Evolutionary conservation across 1,140 invertebrate genomes (phyloP).

Genomic region (Drosophila orena): DNA sequence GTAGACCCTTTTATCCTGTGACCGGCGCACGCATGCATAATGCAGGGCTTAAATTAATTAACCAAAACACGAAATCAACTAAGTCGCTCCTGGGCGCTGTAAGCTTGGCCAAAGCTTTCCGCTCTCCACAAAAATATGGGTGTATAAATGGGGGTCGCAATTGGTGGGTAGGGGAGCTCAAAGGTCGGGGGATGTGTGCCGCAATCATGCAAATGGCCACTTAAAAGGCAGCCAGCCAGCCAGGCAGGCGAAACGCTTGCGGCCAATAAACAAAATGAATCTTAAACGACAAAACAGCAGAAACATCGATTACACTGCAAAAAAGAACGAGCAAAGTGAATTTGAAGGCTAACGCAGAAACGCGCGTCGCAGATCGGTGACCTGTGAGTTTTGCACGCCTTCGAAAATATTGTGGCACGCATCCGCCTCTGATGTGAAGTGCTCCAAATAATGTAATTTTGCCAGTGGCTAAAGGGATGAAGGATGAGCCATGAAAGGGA

Average conservation of each 20-base stretch:
- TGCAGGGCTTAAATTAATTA: conserved; percentile 69
- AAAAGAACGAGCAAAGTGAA: background rate
- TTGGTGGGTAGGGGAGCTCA: background rate
- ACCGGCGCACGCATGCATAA: conserved; percentile 32
- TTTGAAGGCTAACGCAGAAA: conserved; percentile 3
- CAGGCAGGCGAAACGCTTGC: conserved; percentile 54
- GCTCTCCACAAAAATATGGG: conserved; percentile 14
- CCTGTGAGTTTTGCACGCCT: conserved; percentile 20
- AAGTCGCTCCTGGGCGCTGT: conserved; percentile 24
- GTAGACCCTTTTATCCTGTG: background rate
- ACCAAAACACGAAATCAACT: conserved; percentile 56
- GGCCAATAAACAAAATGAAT: conserved; percentile 73
- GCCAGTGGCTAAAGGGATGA: conserved; percentile 34
- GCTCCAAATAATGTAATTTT: conserved; percentile 74
- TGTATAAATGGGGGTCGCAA: background rate
- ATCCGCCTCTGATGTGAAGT: conserved; percentile 62
- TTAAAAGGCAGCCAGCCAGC: conserved; percentile 54
- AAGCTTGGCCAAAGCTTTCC: conserved; percentile 43
- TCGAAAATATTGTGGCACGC: conserved; percentile 69
- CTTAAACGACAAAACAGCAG: conserved; percentile 46
- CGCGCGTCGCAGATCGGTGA: conserved; percentile 31
- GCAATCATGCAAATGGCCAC: conserved; percentile 76
- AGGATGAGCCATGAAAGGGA: conserved; percentile 29
- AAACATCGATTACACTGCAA: conserved; percentile 1
- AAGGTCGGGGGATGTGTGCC: conserved; percentile 39